Conservation (phyloP, 2,113 vertebrate species). For the Gila orcuttii region DNA sequence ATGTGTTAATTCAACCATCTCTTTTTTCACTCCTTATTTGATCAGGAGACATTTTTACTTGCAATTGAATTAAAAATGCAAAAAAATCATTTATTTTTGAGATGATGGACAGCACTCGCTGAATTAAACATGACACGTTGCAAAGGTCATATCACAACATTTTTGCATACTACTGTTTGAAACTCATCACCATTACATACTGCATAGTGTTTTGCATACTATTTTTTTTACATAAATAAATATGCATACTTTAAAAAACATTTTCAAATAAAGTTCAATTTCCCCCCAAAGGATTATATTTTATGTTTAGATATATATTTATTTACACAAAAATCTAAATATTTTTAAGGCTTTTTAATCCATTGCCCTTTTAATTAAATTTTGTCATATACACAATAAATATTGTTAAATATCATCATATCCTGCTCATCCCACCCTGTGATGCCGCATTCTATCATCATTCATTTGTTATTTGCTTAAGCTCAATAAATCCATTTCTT, state of each 20-base stretch:
- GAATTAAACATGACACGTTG: too few species aligned
- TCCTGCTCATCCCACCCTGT: not conserved
- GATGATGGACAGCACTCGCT: not conserved
- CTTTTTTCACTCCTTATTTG: not conserved
- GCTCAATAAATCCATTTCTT: too few species aligned
- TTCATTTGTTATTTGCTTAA: not conserved
- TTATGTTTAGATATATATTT: too few species aligned
- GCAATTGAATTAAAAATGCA: not conserved
- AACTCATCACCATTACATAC: too few species aligned
- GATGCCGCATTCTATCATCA: not conserved
- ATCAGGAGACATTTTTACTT: not conserved
- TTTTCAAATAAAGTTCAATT: too few species aligned
- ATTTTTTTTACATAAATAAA: too few species aligned
- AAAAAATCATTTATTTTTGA: not conserved
- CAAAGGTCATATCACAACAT: too few species aligned
- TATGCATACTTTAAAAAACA: not conserved
- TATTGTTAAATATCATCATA: not conserved
- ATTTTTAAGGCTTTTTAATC: too few species aligned
- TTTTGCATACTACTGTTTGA: too few species aligned
- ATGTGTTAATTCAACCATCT: not conserved
- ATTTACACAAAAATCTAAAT: too few species aligned
- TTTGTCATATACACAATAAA: not conserved
- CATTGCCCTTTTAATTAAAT: not conserved
- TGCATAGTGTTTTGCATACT: too few species aligned
- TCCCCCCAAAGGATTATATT: too few species aligned